Base-by-base conservation (phyloP, 1,140 invertebrate species). In the Helicoverpa armigera region DNA sequence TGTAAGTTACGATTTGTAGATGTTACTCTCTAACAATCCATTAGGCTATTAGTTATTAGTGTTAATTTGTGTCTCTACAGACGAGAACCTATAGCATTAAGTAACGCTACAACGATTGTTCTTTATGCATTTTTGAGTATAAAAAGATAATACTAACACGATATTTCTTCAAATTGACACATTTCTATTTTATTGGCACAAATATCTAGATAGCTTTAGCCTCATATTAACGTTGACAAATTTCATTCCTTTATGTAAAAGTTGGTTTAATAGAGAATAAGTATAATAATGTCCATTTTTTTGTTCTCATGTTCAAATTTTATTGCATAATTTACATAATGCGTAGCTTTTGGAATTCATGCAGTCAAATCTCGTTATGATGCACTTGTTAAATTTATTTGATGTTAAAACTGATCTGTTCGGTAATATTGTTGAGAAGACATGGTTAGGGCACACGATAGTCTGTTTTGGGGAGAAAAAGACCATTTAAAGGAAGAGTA, bases 301-400 rank as follows among this genome's bases (percentile, higher is more conserved):
- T 29, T 35, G 56, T 70, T 56, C 79, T 80, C 53, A 54, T 60
- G 18, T 83, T 82, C 53, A 81, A 80, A 81, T 72, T 84, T 81
- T 85, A 86, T 83, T 85, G 60, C 63, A 82, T 83, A 83, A 81
- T 87, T 87, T 85, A 43, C 35, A 43, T 83, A 87, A 84, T 76
- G 86, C 80, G 84, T 88, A 87, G 87, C 23, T 63, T 84, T 83
- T 85, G 80, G 82, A 84, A 91, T 94, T 95, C 92, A 94, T 95
- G 94, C 94, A 95, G 94, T 95, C 94, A 95, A 95, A 95, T 95
- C 94, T 95, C 94, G 94, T 95, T 95, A 94, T 83, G 72, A 79
- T 31, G 70, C 80, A 81, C 61, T 43, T 53, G 60, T 63, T 72
- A 63, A 80, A 43, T 83, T 63, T 76, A 58, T 67, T 54, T 67